Evolutionary conservation across 2,888 invertebrate species (phyloP).

Genomic region (Spialia ferax): DNA sequence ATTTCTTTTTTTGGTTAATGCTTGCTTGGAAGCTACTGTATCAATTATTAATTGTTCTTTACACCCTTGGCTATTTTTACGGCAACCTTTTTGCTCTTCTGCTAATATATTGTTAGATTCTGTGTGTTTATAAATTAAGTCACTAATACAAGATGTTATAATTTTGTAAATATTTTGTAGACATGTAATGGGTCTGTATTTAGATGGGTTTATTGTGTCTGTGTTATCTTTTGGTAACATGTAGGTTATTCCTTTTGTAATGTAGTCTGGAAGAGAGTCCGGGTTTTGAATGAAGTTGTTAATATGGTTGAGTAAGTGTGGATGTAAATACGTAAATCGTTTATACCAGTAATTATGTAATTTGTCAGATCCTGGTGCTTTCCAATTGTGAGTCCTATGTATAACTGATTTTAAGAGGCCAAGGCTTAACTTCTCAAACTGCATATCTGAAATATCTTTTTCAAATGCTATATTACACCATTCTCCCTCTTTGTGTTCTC

Average conservation of each 20-base stretch:
- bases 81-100: no score
- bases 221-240: no score
- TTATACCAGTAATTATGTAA: slow-evolving; percentile 2
- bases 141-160: no score
- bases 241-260: not conserved
- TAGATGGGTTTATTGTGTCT: no score
- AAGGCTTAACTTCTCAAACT: not conserved
- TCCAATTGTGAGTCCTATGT: not conserved
- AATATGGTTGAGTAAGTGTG: not conserved
- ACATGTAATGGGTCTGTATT: no score
- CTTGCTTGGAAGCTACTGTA: no score
- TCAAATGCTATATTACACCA: not conserved
- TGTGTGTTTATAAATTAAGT: no score
- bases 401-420: not conserved
- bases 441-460: not conserved
- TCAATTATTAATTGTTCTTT: no score
- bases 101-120: no score
- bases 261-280: not conserved
- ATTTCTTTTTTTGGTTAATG: no score
- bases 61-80: no score
- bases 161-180: no score
- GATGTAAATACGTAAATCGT: not conserved
- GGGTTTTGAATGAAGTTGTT: not conserved
- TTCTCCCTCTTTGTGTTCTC: not conserved
- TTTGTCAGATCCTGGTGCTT: not conserved